Conservation (phyloP, 1,140 invertebrate species). For the Drosophila azteca region DNA sequence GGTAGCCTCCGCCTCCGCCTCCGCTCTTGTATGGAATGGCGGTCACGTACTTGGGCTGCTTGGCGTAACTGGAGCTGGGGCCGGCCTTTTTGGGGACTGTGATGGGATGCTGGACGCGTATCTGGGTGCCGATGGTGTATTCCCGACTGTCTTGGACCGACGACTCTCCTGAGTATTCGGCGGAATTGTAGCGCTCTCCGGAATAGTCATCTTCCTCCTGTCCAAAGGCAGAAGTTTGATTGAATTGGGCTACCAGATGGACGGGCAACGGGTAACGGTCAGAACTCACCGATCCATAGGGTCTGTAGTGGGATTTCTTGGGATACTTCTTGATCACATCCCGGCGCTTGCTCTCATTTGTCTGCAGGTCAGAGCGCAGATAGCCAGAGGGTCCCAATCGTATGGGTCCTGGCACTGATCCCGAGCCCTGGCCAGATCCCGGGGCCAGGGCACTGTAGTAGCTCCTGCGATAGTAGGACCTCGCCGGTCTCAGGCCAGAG, state of each 20-base stretch:
- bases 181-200: conserved; percentile 65
- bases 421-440: conserved; percentile 15
- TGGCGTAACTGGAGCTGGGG: conserved; percentile 42
- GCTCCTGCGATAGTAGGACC: conserved; percentile 62
- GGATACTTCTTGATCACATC: conserved; percentile 65
- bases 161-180: conserved; percentile 66
- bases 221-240: background rate
- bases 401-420: conserved; percentile 53
- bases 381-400: conserved; percentile 45
- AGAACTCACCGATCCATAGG: conserved; percentile 66
- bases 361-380: conserved; percentile 59
- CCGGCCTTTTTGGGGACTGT: conserved; percentile 69
- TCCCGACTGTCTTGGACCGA: conserved; percentile 68
- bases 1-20: conserved; percentile 11
- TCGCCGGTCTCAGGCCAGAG: conserved; percentile 41
- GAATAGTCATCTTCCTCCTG: conserved; percentile 78
- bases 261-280: background rate
- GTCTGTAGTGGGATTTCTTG: conserved; percentile 70
- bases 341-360: conserved; percentile 74
- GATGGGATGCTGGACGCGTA: conserved; percentile 79
- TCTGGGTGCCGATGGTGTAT: conserved; percentile 79
- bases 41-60: conserved; percentile 53
- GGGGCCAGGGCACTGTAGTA: conserved; percentile 54
- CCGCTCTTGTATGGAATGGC: conserved; percentile 54
- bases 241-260: background rate